Conservation (phyloP, 2,113 vertebrate genomes). For the Toxotes jaculatrix region DNA sequence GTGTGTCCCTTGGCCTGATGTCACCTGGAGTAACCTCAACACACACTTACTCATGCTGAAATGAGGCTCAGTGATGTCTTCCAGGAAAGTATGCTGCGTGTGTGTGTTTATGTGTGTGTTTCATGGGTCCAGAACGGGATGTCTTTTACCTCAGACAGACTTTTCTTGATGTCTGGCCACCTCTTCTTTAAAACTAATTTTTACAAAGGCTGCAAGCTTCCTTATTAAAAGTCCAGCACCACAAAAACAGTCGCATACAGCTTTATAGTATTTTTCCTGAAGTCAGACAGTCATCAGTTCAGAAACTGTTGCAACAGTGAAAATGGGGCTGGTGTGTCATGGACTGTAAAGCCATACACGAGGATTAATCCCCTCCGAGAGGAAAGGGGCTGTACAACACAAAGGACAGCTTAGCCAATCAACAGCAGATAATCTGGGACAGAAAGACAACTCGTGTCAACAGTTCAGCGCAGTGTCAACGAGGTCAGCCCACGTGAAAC, state of each 20-base stretch:
- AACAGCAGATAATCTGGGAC: slow-evolving; percentile 61
- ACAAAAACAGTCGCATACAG: neutral
- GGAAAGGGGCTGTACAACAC: slow-evolving; percentile 36
- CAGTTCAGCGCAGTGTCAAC: slow-evolving; percentile 56
- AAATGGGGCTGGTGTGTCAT: slow-evolving; percentile 27
- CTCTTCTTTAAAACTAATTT: neutral
- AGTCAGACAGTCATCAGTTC: slow-evolving; percentile 10
- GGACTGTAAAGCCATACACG: slow-evolving; percentile 38
- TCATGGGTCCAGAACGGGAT: slow-evolving; percentile 22
- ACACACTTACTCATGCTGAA: slow-evolving; percentile 47
- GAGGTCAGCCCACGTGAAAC: slow-evolving; percentile 47
- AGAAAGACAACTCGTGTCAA: slow-evolving; percentile 61
- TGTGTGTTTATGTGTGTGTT: slow-evolving; percentile 57
- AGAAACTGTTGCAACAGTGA: slow-evolving; percentile 4
- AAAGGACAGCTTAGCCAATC: slow-evolving; percentile 63
- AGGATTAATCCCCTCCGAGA: slow-evolving; percentile 56
- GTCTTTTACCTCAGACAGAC: slow-evolving; percentile 32
- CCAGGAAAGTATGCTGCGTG: slow-evolving; percentile 68
- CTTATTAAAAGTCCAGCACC: neutral
- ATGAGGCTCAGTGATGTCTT: slow-evolving; percentile 66
- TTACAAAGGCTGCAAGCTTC: neutral
- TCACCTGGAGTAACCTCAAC: slow-evolving; percentile 52
- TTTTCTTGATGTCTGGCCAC: slow-evolving; percentile 10
- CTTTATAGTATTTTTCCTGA: slow-evolving; percentile 10
- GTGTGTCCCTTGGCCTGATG: slow-evolving; percentile 21